Percentiles rank a stretch among this genome's conserved stretches.
phyloP scores from a whole-genome alignment of 2,797 vertebrate genomes.

The Hypotaenidia okinawae region DNA sequence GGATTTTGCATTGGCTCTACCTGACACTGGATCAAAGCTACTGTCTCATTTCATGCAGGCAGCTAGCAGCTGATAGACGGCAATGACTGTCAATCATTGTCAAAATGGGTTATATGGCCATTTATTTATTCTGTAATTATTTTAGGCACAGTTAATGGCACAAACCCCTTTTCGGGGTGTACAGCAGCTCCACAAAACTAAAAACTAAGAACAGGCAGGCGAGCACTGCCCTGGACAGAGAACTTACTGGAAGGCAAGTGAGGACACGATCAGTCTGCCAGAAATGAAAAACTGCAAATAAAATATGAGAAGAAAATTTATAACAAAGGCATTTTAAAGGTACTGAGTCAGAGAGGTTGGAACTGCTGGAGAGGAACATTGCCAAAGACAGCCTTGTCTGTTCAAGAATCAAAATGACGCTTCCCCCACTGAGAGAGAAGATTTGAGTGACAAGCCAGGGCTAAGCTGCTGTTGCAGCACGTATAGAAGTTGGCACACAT shows the following conservation, averaged over 20 bases:
- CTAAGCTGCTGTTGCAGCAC: neutral
- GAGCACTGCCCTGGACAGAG: neutral
- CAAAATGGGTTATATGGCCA: neutral
- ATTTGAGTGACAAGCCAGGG: conserved; percentile 22
- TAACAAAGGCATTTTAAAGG: conserved; percentile 28
- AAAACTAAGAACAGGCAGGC: neutral
- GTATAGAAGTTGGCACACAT: neutral
- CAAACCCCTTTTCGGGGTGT: neutral
- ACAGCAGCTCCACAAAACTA: neutral
- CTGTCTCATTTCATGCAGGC: neutral
- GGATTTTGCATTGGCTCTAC: neutral
- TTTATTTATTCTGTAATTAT: conserved; percentile 41
- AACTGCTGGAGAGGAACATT: conserved; percentile 14
- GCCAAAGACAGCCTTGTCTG: conserved; percentile 26
- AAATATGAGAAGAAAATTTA: neutral
- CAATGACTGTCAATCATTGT: neutral
- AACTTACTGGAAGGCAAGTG: neutral
- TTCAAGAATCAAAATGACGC: conserved; percentile 1
- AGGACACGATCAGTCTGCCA: neutral
- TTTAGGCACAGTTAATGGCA: neutral
- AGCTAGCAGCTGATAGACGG: conserved; percentile 10
- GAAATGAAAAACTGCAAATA: conserved; percentile 8
- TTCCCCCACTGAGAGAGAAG: conserved; percentile 5
- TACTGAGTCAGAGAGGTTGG: conserved; percentile 39
- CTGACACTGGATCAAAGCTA: conserved; percentile 12